These are phyloP conservation scores for Machaerirhynchus nigripectus DNA, from an alignment of 2,113 vertebrate genomes.

Conservation along the genomic window DNA sequence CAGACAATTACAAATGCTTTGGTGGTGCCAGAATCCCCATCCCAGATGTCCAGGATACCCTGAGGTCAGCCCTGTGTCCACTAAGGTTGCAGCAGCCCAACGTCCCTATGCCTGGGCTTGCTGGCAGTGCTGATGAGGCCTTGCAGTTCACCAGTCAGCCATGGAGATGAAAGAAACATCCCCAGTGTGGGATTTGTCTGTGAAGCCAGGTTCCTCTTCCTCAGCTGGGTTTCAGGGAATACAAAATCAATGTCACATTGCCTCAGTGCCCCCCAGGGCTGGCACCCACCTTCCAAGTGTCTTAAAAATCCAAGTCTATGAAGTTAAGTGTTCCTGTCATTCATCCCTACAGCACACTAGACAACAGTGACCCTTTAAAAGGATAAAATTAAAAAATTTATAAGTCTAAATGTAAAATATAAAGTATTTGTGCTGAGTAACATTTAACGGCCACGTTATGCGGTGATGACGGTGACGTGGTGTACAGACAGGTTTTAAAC, in stretches of 20 bases:
- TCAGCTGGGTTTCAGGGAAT: background rate
- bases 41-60: background rate
- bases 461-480: fast-evolving
- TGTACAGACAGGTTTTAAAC: background rate
- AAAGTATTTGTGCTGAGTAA: background rate
- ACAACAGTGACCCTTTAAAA: background rate
- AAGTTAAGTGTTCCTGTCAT: background rate
- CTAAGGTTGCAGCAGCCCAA: background rate
- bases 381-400: background rate
- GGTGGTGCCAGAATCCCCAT: background rate
- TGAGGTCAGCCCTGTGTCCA: background rate
- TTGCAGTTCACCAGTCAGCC: background rate
- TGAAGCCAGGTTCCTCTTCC: background rate
- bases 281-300: background rate
- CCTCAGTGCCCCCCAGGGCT: background rate
- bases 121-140: background rate
- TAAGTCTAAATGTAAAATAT: background rate
- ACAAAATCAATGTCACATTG: background rate
- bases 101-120: background rate
- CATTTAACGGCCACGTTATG: background rate
- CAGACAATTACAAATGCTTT: background rate
- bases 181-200: background rate
- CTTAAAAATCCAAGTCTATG: background rate
- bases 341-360: background rate
- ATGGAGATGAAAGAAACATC: background rate